Evolutionary conservation across 2,797 vertebrate genomes (phyloP).

Genomic region (Brachyalestes nurse): DNA sequence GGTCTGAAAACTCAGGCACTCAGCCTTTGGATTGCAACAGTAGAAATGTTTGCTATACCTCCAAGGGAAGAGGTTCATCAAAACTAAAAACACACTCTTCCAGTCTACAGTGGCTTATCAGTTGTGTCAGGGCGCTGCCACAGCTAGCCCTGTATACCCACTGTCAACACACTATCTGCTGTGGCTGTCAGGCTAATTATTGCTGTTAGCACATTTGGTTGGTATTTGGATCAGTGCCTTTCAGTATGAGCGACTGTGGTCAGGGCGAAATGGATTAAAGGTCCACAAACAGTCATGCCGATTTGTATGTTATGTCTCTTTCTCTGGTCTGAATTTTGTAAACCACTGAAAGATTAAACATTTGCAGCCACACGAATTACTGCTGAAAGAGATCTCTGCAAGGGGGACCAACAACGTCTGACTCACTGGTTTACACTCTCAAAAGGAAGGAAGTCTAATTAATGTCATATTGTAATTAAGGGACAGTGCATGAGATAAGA

Average conservation of each 20-base stretch:
- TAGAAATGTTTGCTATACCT: slow-evolving; percentile 9
- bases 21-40: background rate
- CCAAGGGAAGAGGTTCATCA: background rate
- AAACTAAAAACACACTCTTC: slow-evolving; percentile 9
- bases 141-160: background rate
- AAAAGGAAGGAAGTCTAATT: background rate
- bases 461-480: background rate
- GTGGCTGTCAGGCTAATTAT: slow-evolving; percentile 18
- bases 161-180: slow-evolving; percentile 16
- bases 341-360: slow-evolving; percentile 21
- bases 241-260: slow-evolving; percentile 8
- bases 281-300: slow-evolving; percentile 8
- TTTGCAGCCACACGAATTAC: slow-evolving; percentile 2
- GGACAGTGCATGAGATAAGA: too few species aligned
- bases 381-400: background rate
- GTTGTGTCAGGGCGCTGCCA: background rate
- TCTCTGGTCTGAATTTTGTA: slow-evolving; percentile 12
- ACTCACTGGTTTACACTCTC: background rate
- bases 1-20: background rate
- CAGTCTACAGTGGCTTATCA: slow-evolving; percentile 1
- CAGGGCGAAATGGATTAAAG: slow-evolving; percentile 5
- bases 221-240: background rate
- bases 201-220: slow-evolving; percentile 21
- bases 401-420: background rate
- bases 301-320: slow-evolving; percentile 25